Conservation (phyloP, 1,140 invertebrate species). For the Bombus superbus region DNA sequence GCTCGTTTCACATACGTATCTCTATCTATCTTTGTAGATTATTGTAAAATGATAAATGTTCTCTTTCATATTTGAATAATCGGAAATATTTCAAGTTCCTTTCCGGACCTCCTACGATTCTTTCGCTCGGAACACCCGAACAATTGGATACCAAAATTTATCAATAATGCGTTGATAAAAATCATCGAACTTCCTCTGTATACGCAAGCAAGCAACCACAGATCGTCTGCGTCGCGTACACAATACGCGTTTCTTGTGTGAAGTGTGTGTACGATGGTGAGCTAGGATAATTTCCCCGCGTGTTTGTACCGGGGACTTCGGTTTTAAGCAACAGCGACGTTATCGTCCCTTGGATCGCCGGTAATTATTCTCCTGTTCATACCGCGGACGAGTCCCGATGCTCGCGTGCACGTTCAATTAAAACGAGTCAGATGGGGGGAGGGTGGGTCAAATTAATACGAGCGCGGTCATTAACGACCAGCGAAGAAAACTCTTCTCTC, state of each 20-base stretch:
- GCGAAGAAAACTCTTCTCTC: conserved; percentile 45
- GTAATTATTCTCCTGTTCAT: conserved; percentile 55
- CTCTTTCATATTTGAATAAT: too few species aligned
- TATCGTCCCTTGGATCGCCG: conserved; percentile 10
- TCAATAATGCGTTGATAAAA: too few species aligned
- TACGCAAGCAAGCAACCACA: neutral
- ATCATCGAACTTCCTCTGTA: neutral
- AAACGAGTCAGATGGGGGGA: conserved; percentile 23
- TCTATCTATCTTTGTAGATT: too few species aligned
- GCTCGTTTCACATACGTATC: too few species aligned
- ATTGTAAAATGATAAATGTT: too few species aligned
- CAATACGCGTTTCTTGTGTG: neutral
- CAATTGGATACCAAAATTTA: too few species aligned
- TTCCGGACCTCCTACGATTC: too few species aligned
- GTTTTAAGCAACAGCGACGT: conserved; percentile 7
- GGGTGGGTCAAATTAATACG: conserved; percentile 49
- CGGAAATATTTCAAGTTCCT: too few species aligned
- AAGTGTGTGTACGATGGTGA: neutral
- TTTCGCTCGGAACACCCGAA: too few species aligned
- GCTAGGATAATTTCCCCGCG: neutral
- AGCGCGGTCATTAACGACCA: conserved; percentile 51
- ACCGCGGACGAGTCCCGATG: conserved; percentile 30
- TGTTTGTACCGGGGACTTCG: conserved; percentile 9
- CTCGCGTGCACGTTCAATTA: conserved; percentile 59
- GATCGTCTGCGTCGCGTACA: neutral